These are phyloP conservation scores for Prionailurus bengalensis DNA, from an alignment of 2,113 vertebrate species.

Conservation along the genomic window DNA sequence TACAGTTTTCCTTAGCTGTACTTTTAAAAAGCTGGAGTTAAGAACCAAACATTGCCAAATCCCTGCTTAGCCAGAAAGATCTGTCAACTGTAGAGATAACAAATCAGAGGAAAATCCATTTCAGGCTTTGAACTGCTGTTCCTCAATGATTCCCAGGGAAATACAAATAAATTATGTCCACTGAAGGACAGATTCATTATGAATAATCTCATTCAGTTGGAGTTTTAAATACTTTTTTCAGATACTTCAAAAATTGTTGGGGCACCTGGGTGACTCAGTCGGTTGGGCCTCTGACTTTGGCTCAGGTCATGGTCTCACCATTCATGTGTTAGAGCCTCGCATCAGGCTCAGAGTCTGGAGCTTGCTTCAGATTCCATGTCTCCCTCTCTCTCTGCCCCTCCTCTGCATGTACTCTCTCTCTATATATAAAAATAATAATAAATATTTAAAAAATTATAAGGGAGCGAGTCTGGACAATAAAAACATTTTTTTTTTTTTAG, in stretches of 20 bases:
- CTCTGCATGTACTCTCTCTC: too few species aligned
- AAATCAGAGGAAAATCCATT: conserved; percentile 49
- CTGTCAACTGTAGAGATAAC: conserved; percentile 39
- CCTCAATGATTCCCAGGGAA: not conserved
- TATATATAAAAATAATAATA: too few species aligned
- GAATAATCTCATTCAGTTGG: not conserved
- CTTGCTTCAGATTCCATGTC: too few species aligned
- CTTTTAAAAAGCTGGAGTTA: conserved; percentile 8
- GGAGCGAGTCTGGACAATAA: not conserved
- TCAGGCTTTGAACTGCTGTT: conserved; percentile 55
- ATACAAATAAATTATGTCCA: conserved; percentile 49
- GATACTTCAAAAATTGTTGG: not conserved
- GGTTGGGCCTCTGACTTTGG: too few species aligned
- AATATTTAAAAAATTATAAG: not conserved
- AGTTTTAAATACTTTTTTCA: not conserved
- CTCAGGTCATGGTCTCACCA: too few species aligned
- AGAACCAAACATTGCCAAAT: conserved; percentile 26
- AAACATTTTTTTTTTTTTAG: not conserved
- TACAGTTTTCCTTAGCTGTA: conserved; percentile 5
- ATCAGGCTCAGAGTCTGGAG: too few species aligned
- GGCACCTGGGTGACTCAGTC: too few species aligned
- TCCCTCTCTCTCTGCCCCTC: too few species aligned
- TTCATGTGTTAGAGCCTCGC: too few species aligned
- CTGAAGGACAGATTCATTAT: not conserved
- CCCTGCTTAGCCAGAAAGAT: conserved; percentile 28